Percentiles rank a stretch among this genome's conserved stretches.
These are phyloP conservation scores for Cynopterus brachyotis DNA, from an alignment of 2,113 vertebrate species.

Conservation along the genomic window DNA sequence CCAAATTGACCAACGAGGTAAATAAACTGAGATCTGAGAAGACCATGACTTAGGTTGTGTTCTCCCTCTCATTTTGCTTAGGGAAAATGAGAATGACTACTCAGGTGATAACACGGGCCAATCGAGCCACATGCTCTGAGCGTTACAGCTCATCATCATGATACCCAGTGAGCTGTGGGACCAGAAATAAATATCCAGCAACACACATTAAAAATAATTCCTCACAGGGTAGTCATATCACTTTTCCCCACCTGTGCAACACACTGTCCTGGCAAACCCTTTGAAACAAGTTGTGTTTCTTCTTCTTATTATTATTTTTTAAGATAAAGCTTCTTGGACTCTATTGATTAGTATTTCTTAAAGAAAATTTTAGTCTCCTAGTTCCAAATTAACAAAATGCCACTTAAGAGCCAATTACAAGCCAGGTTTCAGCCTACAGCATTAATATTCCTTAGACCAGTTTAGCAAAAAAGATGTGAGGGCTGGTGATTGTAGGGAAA, in stretches of 20 bases:
- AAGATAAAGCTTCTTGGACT: neutral
- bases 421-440: neutral
- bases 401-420: neutral
- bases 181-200: neutral
- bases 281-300: neutral
- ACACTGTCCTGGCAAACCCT: neutral
- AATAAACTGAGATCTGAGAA: neutral
- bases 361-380: neutral
- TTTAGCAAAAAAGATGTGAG: neutral
- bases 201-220: slow-evolving; percentile 18
- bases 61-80: neutral
- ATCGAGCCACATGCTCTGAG: neutral
- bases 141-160: neutral
- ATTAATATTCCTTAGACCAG: neutral
- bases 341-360: too few relatives aligned
- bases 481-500: neutral
- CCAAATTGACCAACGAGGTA: neutral
- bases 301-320: neutral
- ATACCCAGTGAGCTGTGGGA: neutral
- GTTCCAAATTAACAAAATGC: neutral
- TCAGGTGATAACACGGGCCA: neutral
- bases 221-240: neutral
- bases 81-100: neutral
- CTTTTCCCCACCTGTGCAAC: neutral
- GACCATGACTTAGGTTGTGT: neutral